Conservation (phyloP, 2,113 vertebrate species). For the Spea bombifrons region DNA sequence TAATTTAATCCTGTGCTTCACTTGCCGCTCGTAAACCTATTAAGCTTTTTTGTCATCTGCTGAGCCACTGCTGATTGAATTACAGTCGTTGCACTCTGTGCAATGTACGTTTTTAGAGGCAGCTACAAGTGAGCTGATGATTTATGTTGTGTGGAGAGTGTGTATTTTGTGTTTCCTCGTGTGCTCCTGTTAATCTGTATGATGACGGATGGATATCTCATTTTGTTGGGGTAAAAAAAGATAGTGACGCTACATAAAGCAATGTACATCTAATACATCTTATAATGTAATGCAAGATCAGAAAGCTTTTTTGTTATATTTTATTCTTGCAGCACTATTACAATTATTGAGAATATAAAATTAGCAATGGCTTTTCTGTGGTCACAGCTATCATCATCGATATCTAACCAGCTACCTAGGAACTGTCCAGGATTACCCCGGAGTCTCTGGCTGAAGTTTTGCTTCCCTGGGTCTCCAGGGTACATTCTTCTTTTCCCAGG, state of each 20-base stretch:
- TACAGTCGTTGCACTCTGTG: constrained; percentile 13
- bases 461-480: no score
- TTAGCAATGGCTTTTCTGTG: no score
- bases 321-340: no score
- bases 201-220: constrained; percentile 32
- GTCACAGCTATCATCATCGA: no score
- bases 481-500: no score
- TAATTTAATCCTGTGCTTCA: constrained; percentile 45
- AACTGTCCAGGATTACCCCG: no score
- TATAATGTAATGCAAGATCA: no score
- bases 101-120: constrained; percentile 17
- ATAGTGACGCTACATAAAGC: neutral
- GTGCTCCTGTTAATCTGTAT: constrained; percentile 30
- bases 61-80: constrained; percentile 43
- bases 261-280: no score
- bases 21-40: constrained; percentile 44
- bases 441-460: no score
- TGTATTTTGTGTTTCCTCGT: constrained; percentile 38
- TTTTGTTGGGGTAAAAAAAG: constrained; percentile 11
- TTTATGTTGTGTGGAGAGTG: constrained; percentile 1
- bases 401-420: no score
- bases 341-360: no score
- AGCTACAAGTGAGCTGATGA: constrained; percentile 34
- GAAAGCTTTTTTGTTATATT: no score
- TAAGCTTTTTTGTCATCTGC: constrained; percentile 45